phyloP scores from a whole-genome alignment of 2,113 vertebrate species.

The Hippopotamus amphibius region DNA sequence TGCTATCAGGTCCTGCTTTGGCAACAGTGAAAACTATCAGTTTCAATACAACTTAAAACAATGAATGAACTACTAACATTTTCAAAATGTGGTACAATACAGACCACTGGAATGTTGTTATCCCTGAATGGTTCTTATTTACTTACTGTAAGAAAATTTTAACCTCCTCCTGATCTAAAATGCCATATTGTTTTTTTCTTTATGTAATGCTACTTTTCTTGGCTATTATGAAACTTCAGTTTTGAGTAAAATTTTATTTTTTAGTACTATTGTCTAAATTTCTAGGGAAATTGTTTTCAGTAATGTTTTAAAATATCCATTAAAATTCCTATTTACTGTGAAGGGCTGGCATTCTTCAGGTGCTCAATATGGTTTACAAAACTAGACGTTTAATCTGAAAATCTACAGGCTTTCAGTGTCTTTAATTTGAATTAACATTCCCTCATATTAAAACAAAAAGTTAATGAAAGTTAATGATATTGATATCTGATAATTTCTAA shows the following conservation, averaged over 20 bases:
- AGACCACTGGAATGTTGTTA: not conserved
- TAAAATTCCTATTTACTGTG: not conserved
- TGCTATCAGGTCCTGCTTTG: not conserved
- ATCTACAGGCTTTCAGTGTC: not conserved
- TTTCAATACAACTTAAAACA: not conserved
- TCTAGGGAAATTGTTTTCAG: not conserved
- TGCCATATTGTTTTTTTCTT: not conserved
- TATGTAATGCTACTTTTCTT: not conserved
- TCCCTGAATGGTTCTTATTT: not conserved
- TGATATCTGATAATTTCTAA: not conserved
- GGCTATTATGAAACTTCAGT: conserved; percentile 31
- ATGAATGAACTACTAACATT: not conserved
- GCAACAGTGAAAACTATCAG: not conserved
- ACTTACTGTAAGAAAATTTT: not conserved
- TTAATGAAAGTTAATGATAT: not conserved
- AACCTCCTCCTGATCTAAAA: not conserved
- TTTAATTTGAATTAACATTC: conserved; percentile 10
- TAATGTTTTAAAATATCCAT: conserved; percentile 29
- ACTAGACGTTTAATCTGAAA: not conserved
- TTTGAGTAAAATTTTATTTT: conserved; percentile 15
- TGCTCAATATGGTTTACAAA: conserved; percentile 1
- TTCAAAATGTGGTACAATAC: not conserved
- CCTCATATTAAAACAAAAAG: not conserved
- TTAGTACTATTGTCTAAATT: conserved; percentile 31
- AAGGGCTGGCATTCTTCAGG: conserved; percentile 12